Conservation (phyloP, 2,113 vertebrate species). For the cat (Felis catus) region F.catus_Fca126_mat1.0 CM031412.1:127607001-127607500, state of each 20-base stretch:
- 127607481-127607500: accelerated
- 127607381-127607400: accelerated
- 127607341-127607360: neutral
- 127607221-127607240: neutral
- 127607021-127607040: neutral
- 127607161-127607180: neutral
- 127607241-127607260: neutral
- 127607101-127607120: neutral
- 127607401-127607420: neutral
- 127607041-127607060: neutral
- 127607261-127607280: neutral
- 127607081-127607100: conserved; percentile 1
- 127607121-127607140: neutral
- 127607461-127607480: neutral
- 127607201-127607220: neutral
- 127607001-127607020: neutral
- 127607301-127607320: neutral
- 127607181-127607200: neutral
- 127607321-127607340: neutral
- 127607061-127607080: neutral
- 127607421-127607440: neutral
- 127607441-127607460: neutral
- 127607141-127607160: neutral
- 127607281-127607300: neutral
- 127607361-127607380: neutral